Evolutionary conservation across 2,888 invertebrate species (phyloP), one percentile per base, ranked within the genome.

Genomic region (Drosophila nigricruria): DNA sequence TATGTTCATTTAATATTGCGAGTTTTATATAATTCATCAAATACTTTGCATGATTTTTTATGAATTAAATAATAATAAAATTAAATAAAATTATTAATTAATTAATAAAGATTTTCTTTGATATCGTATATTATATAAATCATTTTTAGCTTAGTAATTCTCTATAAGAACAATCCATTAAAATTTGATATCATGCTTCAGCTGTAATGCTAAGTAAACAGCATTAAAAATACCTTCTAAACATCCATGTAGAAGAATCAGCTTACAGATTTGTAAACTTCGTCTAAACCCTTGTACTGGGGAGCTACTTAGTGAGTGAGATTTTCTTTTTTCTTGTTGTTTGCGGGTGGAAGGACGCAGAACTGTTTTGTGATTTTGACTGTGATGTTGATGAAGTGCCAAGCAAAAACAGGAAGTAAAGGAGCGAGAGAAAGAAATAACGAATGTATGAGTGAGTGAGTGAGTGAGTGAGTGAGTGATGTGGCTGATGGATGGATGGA

Each of bases 351-450:
- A 27, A 47, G 59, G 60, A 43, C 77, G 68, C 52, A 23, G 23
- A 63, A 64, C 64, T 61, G 50, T 78, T 77, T 78, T 77, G 73
- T 81, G 78, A 81, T 81, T 79, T 50, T 73, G 74, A 79, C 67
- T 74, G 78, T 81, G 78, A 79, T 58, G 58, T 58, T 58, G 58
- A 58, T 81, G 81, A 79, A 81, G 82, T 78, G 79, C 74, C 66
- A 32, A 20, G 49, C 36, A 60, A 52, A 66, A 59, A 52, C 62
- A 60, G 67, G 73, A 64, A 72, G 65, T 54, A 34, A 16, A 23
- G 52, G 36, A 59, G 18, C 10, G 27, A 40, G 30, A 38, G 64
- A 57, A 40, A 27, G 42, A 61, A 70, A 58, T 58, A 49, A 58
- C 58, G 60, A 78, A 79, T 74, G 75, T 62, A 57, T 70, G 79